A percentile compares a stretch with the other conserved stretches of the same genome.
These are phyloP conservation scores for Bombus pascuorum DNA, from an alignment of 1,140 invertebrate species.

Conservation along the genomic window DNA sequence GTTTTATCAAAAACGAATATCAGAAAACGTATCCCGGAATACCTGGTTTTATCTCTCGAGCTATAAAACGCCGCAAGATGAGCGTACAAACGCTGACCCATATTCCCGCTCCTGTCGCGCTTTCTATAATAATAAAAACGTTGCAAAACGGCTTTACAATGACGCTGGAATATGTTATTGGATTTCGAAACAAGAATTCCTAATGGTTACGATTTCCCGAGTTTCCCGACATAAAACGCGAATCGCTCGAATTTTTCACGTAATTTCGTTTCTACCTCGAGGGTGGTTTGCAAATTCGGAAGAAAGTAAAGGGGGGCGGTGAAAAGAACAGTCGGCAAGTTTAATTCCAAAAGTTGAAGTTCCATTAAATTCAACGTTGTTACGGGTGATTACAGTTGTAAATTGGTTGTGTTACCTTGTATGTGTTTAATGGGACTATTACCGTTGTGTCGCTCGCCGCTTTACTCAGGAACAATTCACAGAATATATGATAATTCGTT, in stretches of 20 bases:
- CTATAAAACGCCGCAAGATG: constrained; percentile 26
- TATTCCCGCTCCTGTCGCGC: neutral
- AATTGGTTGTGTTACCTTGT: too few species aligned
- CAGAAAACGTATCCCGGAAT: neutral
- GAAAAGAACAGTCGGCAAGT: neutral
- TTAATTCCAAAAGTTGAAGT: neutral
- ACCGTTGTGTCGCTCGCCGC: neutral
- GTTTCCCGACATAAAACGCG: neutral
- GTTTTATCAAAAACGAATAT: neutral
- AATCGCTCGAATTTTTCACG: neutral
- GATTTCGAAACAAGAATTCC: constrained; percentile 9
- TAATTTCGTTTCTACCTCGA: neutral
- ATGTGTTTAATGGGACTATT: neutral
- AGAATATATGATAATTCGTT: neutral
- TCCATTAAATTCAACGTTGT: neutral
- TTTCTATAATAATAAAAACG: constrained; percentile 37
- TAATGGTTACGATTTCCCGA: neutral
- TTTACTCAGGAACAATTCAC: neutral
- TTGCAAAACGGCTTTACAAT: constrained; percentile 12
- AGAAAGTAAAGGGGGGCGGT: neutral
- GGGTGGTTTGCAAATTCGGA: neutral
- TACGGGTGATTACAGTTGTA: neutral
- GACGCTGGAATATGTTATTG: constrained; percentile 24
- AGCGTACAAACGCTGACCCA: constrained; percentile 7
- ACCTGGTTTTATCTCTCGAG: constrained; percentile 21